Percentiles rank a stretch among this genome's conserved stretches.
Evolutionary conservation across 2,888 invertebrate species (phyloP).

Genomic region (Caenorhabditis becei): DNA sequence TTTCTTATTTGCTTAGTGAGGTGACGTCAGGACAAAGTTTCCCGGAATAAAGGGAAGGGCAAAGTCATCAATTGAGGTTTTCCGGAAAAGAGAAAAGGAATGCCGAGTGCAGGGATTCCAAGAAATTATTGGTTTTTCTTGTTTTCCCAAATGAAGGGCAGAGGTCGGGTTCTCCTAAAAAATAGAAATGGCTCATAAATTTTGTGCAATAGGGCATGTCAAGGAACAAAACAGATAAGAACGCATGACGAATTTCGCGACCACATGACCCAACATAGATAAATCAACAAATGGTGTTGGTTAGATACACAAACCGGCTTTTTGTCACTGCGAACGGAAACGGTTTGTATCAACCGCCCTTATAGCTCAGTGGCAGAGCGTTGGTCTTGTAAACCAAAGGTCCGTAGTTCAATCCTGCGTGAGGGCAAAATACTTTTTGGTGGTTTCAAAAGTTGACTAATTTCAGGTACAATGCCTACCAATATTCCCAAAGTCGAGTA

Average conservation of each 20-base stretch:
- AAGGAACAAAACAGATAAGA: background rate
- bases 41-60: background rate
- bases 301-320: background rate
- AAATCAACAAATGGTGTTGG: background rate
- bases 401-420: conserved; percentile 66
- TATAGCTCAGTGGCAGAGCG: conserved; percentile 68
- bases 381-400: conserved; percentile 68
- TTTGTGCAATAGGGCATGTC: conserved; percentile 16
- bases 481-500: too few relatives aligned
- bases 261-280: background rate
- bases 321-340: background rate
- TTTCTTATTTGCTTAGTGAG: too few relatives aligned
- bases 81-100: background rate
- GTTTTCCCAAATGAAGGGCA: conserved; percentile 1
- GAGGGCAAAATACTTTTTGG: conserved; percentile 31
- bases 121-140: conserved; percentile 7
- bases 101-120: background rate
- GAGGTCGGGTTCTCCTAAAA: background rate
- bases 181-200: conserved; percentile 30
- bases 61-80: background rate
- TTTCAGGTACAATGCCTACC: too few relatives aligned
- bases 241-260: conserved; percentile 4
- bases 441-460: background rate
- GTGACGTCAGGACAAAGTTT: too few relatives aligned
- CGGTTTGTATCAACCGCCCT: conserved; percentile 25